Evolutionary conservation across 2,113 vertebrate species (phyloP).

Genomic region (Cavia aperea): DNA sequence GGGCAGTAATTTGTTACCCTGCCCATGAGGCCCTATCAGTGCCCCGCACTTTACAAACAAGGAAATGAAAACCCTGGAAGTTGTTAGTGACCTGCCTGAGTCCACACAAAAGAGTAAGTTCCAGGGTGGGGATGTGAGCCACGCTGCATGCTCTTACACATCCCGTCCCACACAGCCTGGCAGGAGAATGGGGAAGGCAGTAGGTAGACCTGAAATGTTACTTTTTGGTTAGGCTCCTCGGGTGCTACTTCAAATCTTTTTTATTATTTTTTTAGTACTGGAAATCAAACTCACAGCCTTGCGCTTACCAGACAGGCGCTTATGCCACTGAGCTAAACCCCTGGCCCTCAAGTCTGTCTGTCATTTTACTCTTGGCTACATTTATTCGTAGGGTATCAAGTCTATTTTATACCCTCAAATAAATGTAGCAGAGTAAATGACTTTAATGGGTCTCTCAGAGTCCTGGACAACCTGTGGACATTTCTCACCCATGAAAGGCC

Average conservation of each 20-base stretch:
- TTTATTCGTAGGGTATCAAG: background rate
- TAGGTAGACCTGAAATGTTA: background rate
- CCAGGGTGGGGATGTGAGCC: background rate
- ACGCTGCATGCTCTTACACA: background rate
- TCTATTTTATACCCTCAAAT: background rate
- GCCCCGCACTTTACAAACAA: background rate
- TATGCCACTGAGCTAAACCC: no score
- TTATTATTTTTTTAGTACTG: no score
- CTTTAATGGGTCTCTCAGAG: background rate
- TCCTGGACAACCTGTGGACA: background rate
- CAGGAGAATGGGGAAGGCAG: background rate
- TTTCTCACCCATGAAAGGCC: background rate
- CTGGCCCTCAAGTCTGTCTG: no score
- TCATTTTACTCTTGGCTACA: no score
- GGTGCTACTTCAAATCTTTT: background rate
- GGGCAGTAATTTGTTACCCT: background rate
- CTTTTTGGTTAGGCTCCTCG: background rate
- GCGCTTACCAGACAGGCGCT: no score
- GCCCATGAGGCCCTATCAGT: background rate
- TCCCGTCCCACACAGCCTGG: background rate
- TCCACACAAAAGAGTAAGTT: background rate
- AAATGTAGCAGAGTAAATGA: background rate
- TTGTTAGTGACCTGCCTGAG: background rate
- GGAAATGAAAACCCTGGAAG: background rate
- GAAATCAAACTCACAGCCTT: no score